Base-by-base conservation (phyloP, 2,797 vertebrate species). In the Dendrocincla tyrannina region DNA sequence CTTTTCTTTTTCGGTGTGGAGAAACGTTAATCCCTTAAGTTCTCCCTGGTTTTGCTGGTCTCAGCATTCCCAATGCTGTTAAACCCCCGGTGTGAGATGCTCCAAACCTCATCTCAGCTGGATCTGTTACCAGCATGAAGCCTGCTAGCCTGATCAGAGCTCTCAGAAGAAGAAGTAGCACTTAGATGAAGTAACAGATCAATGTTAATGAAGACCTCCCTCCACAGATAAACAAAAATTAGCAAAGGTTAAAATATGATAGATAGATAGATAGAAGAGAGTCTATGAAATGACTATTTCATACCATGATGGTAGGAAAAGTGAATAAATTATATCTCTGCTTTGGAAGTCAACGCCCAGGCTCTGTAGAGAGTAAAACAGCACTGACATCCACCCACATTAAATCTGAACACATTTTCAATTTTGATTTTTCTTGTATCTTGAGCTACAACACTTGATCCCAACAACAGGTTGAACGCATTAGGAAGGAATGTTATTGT, bases 401-500 rank as follows among this genome's bases (percentile, higher is more conserved):
- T 88, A 88, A 93, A 89, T 92, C 46, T 53, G 60, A 94, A 91
- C 84, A 56, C 27, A 89, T 87, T 95, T 86, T 87, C 42, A 83
- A 47, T 88, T 91, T 91, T 90, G 80, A 94, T 95, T 97, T 94
- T 76, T 89, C 88, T 93, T 76, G 39, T 90, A 89, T 94, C 85
- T 96, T 82, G 90, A 90, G 42, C 83, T 89, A 20, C 67, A 95
- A 84, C 64, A 85, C 91, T 96, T 91, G 89, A 97, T 88, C 84
- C 64, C 79, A 95, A 91, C 83, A 89, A 93, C n/a, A 96, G 89
- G 95, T 86, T 94, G 94, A 95, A 96, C 1, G 0, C 81, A 91
- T 96, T 96, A 96, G 93, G 73, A 91, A 95, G 86, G 91, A 97
- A 97, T 88, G 88, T 85, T 94, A 86, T 81, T 93, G 86, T 93